Evolutionary conservation across 2,113 vertebrate species (phyloP), one percentile per base, ranked within the genome.

Genomic region (Heterochromis multidens): DNA sequence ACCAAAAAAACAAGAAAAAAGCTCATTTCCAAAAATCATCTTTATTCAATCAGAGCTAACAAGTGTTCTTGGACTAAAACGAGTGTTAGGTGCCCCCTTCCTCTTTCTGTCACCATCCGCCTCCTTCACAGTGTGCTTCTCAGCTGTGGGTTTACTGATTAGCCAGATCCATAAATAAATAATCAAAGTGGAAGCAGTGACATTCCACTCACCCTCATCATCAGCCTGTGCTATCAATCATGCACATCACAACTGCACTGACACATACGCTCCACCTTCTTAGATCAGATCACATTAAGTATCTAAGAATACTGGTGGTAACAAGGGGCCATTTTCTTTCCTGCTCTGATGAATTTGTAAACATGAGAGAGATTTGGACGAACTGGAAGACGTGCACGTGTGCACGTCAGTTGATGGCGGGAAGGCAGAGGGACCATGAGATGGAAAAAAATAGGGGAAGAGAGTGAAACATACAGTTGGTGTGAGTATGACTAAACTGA

Each of bases 141-240:
- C 88, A 88, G 86, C 87, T 85, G 83, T 87, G 77, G 89, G 88
- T 89, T 93, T 85, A 95, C 93, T 94, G 93, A 95, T 95, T 93
- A 94, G 89, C 91, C 77, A 62, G 63, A 82, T 70, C 89, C 81
- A 94, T 94, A 94, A 95, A 95, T 94, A 94, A 91, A 91, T 94
- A 92, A 95, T 95, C 92, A 92, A 88, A 95, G 79, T 4, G 21
- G 87, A 83, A 84, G 78, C 85, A 72, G 72, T 43, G 16, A 93
- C 89, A 91, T 88, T 89, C 61, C 17, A 31, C 87, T 74, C 25
- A 23, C 79, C 87, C 76, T 85, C 77, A 89, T 93, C 82, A 87
- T 85, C 81, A 91, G 52, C 19, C 76, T 61, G 19, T 77, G 79
- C 40, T 11, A 21, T 79, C 23, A 19, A 8, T 63, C 54, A 76